A percentile compares a stretch with the other conserved stretches of the same genome.
Conservation (phyloP, 2,797 vertebrate genomes). For the Adelosebastes latens region DNA sequence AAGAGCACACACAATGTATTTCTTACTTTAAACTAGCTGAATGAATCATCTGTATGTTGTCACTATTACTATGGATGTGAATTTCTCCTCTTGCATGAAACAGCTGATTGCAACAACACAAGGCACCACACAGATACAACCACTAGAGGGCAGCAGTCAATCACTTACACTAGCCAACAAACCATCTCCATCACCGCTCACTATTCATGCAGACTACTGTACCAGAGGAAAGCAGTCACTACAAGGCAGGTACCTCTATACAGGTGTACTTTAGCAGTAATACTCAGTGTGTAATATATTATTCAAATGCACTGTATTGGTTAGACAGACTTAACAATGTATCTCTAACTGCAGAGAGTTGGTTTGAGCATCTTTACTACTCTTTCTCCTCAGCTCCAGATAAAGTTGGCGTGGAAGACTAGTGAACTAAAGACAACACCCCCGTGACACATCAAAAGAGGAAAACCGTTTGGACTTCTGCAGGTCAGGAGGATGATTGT, state of each 20-base stretch:
- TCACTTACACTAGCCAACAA: slow-evolving; percentile 1
- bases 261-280: neutral
- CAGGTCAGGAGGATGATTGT: neutral
- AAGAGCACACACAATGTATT: neutral
- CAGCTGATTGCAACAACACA: neutral
- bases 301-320: neutral
- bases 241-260: neutral
- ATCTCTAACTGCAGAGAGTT: neutral
- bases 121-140: neutral
- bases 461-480: neutral
- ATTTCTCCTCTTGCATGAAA: neutral
- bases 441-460: neutral
- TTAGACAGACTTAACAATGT: neutral
- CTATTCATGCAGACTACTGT: neutral
- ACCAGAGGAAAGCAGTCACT: neutral
- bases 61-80: neutral
- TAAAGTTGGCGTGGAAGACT: neutral
- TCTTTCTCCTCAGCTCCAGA: neutral
- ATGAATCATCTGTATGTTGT: slow-evolving; percentile 11
- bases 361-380: neutral
- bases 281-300: neutral
- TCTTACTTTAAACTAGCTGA: neutral
- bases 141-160: slow-evolving; percentile 72
- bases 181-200: neutral
- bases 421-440: neutral